Base-by-base conservation (phyloP, 2,113 vertebrate species). In the Hippoglossus stenolepis region DNA sequence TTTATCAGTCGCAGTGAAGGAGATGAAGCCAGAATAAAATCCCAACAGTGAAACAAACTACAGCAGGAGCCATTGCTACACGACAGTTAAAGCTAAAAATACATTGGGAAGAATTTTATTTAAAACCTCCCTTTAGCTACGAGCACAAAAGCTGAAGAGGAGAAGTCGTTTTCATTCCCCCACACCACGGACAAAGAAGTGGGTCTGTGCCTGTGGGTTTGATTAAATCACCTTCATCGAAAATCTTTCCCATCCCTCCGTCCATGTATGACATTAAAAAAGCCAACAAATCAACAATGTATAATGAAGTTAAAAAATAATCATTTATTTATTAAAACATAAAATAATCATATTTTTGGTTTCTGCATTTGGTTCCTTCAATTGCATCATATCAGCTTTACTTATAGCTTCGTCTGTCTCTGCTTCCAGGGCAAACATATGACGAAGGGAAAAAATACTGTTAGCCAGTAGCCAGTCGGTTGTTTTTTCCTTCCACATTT, bases 21-120 rank as follows among this genome's bases (percentile, higher is more conserved):
- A 72, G 62, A 68, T 35, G n/a, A 75, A 75, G 72, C 66, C 67
- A 75, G 59, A 49, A 60, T 61, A 43, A 75, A 75, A 73, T 57
- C 35, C n/a, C 70, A 26, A 26, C 59, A 65, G 70, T 62, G 31
- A 59, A 59, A 70, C 14, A 69, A 75, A 66, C 51, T 57, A 58
- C 13, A n/a, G 31, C 63, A 53, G 21, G 40, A 70, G 63, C 28
- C 43, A 49, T 54, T 31, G 64, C n/a, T 45, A 38, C 38, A 54
- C n/a, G 59, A 26, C 28, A 38, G 40, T 51, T 35, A n/a, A 58
- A 77, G 26, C 38, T 70, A 70, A 73, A 77, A 60, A 57, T 65
- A 74, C 24, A 56, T 9, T 1, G 21, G 54, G 26, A 73, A 40
- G 4, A 35, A 3, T 43, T 13, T 35, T 14, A 57, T 68, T 31